Percentiles rank a stretch among this genome's conserved stretches.
These are phyloP conservation scores for Pseudoatta argentina DNA, from an alignment of 1,140 invertebrate genomes.

Conservation along the genomic window DNA sequence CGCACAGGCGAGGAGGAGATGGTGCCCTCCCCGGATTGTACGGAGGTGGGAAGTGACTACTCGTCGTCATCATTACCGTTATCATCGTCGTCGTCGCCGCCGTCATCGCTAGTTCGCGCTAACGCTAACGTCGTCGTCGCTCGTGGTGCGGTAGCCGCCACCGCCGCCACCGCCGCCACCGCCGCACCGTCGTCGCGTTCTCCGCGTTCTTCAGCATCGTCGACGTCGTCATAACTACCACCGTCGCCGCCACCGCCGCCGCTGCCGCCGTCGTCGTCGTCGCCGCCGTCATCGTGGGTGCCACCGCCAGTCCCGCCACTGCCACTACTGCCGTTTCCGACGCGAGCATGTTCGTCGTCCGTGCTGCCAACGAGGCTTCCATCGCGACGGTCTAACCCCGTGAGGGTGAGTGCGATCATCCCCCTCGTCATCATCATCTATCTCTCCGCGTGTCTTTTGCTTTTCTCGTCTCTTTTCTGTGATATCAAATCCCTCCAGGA, in stretches of 20 bases:
- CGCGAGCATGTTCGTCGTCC: slow-evolving; percentile 47
- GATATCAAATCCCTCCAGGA: not conserved
- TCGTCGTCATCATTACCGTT: slow-evolving; percentile 11
- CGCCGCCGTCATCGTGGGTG: slow-evolving; percentile 9
- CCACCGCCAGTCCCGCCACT: slow-evolving; percentile 64
- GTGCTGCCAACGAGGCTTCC: slow-evolving; percentile 69
- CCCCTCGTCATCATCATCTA: not conserved
- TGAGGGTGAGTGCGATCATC: slow-evolving; percentile 63
- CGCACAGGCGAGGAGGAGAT: slow-evolving; percentile 74
- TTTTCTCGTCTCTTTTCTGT: no score
- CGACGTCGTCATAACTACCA: not conserved
- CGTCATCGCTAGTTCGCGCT: slow-evolving; percentile 5
- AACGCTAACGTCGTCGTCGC: slow-evolving; percentile 25
- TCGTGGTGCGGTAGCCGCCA: not conserved
- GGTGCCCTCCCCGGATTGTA: slow-evolving; percentile 68
- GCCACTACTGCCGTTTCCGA: slow-evolving; percentile 73
- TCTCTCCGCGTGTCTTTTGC: not conserved
- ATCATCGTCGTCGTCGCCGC: not conserved
- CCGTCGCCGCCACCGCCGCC: no score
- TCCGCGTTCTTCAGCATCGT: not conserved
- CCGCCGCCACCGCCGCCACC: not conserved
- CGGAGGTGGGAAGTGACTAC: slow-evolving; percentile 67
- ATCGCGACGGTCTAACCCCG: slow-evolving; percentile 66
- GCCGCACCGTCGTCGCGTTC: not conserved
- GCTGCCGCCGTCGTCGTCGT: not conserved